Evolutionary conservation across 2,888 invertebrate species (phyloP), one percentile per base, ranked within the genome.

Genomic region (Cephonodes hylas): DNA sequence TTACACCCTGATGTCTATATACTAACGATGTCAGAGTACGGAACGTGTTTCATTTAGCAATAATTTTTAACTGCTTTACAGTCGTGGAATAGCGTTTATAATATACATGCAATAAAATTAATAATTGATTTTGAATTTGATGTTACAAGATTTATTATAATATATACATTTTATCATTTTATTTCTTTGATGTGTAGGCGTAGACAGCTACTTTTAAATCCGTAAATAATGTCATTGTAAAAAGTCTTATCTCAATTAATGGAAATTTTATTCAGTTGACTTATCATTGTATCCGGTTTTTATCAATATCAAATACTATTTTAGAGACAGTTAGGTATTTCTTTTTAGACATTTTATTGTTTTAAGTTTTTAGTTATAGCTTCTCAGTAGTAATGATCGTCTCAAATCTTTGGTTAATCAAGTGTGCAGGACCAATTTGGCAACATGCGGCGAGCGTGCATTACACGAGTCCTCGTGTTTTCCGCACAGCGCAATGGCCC

Each of bases 171-270:
- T 75, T 75, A 73, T 69, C 68, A 65, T 72, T 77, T 76, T 73
- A 77, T 79, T 79, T 79, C 70, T 74, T 73, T 76, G 70, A 72
- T 68, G 73, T 79, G 72, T 79, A 76, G 74, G 67, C 64, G 73
- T 76, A 78, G 74, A 76, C 73, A 74, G 74, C 73, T 77, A 72
- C 71, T 76, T 75, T 74, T 63, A 72, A 77, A 77, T 73, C 75
- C 73, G 73, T 72, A 71, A 56, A 58, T 60, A 58, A 68, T 61
- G 60, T 65, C 48, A 59, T 58, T 65, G 60, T 66, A 63, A 65
- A 57, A 34, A 57, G 25, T 6, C 46, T 42, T 42, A 53, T 27
- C 27, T 53, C 18, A 31, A 53, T 27, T 18, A 18, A 27, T 23
- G 27, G 15, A 53, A 53, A 18, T 18, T 53, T 53, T 3, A 31